These are phyloP conservation scores for Myotis myotis DNA, from an alignment of 2,797 vertebrate genomes.

Conservation along the genomic window DNA sequence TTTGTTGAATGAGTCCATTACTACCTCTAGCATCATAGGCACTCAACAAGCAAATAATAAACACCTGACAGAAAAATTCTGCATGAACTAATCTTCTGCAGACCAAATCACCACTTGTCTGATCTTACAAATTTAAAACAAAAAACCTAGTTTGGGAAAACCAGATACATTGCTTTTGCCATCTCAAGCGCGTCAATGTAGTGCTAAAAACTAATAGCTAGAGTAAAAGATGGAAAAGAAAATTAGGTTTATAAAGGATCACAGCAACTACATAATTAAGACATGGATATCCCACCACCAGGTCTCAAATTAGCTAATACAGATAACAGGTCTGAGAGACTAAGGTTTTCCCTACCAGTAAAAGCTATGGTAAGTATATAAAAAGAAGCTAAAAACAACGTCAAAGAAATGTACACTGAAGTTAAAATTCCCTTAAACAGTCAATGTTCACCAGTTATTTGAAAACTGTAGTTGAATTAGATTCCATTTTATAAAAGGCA, in stretches of 20 bases:
- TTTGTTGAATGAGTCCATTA: neutral
- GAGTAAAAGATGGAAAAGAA: neutral
- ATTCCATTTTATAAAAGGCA: constrained; percentile 34
- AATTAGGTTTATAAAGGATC: neutral
- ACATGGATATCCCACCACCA: neutral
- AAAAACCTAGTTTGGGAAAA: constrained; percentile 54
- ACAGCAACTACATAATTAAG: neutral
- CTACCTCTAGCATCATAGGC: neutral
- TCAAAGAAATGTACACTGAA: constrained; percentile 37
- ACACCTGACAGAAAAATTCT: neutral
- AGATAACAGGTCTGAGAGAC: neutral
- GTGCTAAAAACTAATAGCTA: constrained; percentile 36
- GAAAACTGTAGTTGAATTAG: neutral
- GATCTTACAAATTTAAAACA: constrained; percentile 41
- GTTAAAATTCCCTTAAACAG: constrained; percentile 46
- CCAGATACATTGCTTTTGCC: neutral
- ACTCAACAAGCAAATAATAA: constrained; percentile 7
- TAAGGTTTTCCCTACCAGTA: neutral
- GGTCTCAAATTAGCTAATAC: neutral
- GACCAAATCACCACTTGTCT: neutral
- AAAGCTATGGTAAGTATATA: neutral
- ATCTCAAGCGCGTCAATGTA: constrained; percentile 1
- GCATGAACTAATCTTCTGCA: constrained; percentile 3
- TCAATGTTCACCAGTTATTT: neutral
- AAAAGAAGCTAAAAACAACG: constrained; percentile 15